Conservation (phyloP, 2,888 invertebrate species). For the Habroteleia sp. region DNA sequence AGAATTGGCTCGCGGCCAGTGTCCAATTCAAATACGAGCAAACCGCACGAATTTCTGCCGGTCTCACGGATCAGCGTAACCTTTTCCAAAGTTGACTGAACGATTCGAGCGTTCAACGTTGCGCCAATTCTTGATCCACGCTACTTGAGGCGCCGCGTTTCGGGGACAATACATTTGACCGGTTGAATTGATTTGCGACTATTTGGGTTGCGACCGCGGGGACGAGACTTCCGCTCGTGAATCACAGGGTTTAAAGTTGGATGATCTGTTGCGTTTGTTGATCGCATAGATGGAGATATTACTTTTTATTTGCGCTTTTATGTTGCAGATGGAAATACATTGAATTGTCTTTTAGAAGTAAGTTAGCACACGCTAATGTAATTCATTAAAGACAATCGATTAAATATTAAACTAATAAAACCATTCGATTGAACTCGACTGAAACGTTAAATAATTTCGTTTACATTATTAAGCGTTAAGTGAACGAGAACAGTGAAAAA, state of each 20-base stretch:
- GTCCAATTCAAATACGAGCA: constrained; percentile 53
- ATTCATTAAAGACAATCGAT: too few species aligned
- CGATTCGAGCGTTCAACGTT: constrained; percentile 15
- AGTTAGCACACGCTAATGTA: too few species aligned
- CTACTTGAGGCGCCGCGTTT: constrained; percentile 13
- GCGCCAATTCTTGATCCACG: constrained; percentile 22
- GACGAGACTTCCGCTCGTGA: constrained; percentile 29
- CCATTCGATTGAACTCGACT: too few species aligned
- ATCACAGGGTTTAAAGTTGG: constrained; percentile 13
- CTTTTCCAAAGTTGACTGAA: neutral
- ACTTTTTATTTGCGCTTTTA: neutral
- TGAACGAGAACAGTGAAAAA: too few species aligned
- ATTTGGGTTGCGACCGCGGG: constrained; percentile 44
- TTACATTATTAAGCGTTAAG: too few species aligned
- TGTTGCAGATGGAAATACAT: too few species aligned
- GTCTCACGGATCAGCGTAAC: neutral
- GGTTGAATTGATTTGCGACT: constrained; percentile 47
- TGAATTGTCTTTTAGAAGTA: too few species aligned
- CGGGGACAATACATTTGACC: constrained; percentile 15
- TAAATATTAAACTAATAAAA: too few species aligned
- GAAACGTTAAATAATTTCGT: too few species aligned
- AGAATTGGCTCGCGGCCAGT: constrained; percentile 48
- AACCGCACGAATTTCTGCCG: constrained; percentile 17
- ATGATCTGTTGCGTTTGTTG: constrained; percentile 47
- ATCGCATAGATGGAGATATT: neutral